Percentiles rank a stretch among this genome's conserved stretches.
Evolutionary conservation across 2,888 invertebrate genomes (phyloP).

Genomic region (Fragum sueziense): DNA sequence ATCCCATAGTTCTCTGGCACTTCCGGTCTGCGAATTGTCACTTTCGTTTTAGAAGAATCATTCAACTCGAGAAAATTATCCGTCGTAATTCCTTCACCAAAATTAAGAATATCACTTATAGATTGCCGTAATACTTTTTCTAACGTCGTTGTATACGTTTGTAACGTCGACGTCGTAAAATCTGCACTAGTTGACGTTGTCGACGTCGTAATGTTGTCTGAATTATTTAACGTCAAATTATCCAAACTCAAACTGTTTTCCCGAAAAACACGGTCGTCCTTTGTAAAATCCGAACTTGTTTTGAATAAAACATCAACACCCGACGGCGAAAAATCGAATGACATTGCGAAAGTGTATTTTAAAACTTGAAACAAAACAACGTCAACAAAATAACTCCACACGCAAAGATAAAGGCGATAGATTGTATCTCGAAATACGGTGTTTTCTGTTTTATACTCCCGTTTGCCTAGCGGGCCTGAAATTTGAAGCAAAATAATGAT

Average conservation of each 20-base stretch:
- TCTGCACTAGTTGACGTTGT: not conserved
- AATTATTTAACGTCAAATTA: not conserved
- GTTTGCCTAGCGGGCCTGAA: conserved; percentile 1
- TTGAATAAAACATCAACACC: not conserved
- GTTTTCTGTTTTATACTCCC: not conserved
- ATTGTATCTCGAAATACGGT: not conserved
- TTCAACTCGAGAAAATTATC: conserved; percentile 14
- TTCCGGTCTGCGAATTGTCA: conserved; percentile 48
- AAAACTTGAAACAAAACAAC: not conserved
- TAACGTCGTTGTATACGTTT: conserved; percentile 4
- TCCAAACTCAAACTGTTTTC: not conserved
- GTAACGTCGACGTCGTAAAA: conserved; percentile 10
- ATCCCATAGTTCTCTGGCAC: conserved; percentile 27
- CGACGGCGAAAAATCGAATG: not conserved
- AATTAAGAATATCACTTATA: not conserved
- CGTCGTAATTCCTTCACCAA: conserved; percentile 19
- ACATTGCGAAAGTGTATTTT: not conserved
- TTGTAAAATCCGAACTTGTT: not conserved
- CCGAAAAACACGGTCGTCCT: not conserved
- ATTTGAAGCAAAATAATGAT: conserved; percentile 5
- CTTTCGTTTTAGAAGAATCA: conserved; percentile 43
- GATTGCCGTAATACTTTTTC: conserved; percentile 10
- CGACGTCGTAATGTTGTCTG: not conserved
- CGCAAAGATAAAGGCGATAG: not conserved
- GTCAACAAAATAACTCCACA: not conserved